Base-by-base conservation (phyloP, 2,113 vertebrate genomes). In the Gavia stellata region DNA sequence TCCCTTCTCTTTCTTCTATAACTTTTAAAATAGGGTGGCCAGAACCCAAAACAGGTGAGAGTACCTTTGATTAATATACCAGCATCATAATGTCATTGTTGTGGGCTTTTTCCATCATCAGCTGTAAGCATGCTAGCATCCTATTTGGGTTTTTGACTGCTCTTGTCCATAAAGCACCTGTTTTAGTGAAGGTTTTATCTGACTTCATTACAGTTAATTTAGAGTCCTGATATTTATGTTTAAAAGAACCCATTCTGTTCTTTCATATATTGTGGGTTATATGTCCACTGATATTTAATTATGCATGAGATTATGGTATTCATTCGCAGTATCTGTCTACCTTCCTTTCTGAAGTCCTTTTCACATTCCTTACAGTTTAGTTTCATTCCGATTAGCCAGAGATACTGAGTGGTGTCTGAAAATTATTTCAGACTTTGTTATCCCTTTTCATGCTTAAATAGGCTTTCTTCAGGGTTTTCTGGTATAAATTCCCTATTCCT, bases 1-100 rank as follows among this genome's bases (percentile, higher is more conserved):
- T 77, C 47, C 14, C n/a, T 96, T 94, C n/a, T 88, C 42, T 80
- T 80, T 93, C 81, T 82, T 89, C 62, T 94, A 6, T 95, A 90
- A n/a, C 78, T 93, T 95, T 95, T 92, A 73, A 88, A 93, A 70
- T 77, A 93, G 67, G 49, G 53, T 89, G 81, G 9, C 56, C 44
- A 89, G 87, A 81, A 81, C 59, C 59, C 42, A 45, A 50, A 90
- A 24, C 44, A 90, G 84, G 28, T 77, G 93, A 89, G 49, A 82
- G 58, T n/a, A 77, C 42, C 49, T 88, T 80, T 83, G 59, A 14
- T 82, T 93, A 86, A 80, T 92, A 55, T 28, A 31, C 50, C 24
- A 53, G 62, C 79, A 78, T 61, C 28, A 20, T 85, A 12, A 49
- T 66, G 12, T 66, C 10, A 72, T 62, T 82, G 25, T 55, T 81